A percentile compares a stretch with the other conserved stretches of the same genome.
Evolutionary conservation across 2,113 vertebrate species (phyloP).

Genomic region (Neolamprologus hecqui): DNA sequence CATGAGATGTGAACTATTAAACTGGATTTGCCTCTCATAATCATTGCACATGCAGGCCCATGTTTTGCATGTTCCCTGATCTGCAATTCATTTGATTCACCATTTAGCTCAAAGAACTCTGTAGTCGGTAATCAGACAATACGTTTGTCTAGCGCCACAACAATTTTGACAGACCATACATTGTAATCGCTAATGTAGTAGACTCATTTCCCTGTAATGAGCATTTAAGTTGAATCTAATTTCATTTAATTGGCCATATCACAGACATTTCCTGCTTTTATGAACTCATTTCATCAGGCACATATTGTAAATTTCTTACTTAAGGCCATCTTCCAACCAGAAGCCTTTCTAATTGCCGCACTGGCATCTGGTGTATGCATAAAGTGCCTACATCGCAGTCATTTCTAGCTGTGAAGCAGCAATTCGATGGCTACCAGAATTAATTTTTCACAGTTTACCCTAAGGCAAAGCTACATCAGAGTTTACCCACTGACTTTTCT

Average conservation of each 20-base stretch:
- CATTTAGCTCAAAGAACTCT: background rate
- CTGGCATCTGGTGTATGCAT: conserved; percentile 30
- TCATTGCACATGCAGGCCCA: background rate
- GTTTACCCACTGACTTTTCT: background rate
- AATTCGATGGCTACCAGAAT: background rate
- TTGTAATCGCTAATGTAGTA: background rate
- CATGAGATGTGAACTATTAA: background rate
- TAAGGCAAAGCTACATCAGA: background rate
- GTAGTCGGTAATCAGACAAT: background rate
- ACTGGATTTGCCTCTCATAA: background rate
- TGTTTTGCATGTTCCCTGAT: background rate
- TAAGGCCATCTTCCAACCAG: background rate
- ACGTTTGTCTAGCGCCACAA: background rate
- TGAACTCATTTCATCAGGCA: background rate
- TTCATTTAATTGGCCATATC: conserved; percentile 20
- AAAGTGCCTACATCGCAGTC: background rate
- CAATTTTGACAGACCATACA: background rate
- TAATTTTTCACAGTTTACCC: background rate
- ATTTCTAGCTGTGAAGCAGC: background rate
- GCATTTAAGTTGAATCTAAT: conserved; percentile 16
- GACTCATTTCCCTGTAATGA: background rate
- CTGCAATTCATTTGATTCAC: background rate
- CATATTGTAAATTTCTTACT: conserved; percentile 10
- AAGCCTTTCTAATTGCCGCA: conserved; percentile 15
- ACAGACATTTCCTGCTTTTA: conserved; percentile 2